Evolutionary conservation across 2,888 invertebrate genomes (phyloP).

Genomic region (Euspilapteryx auroguttella): DNA sequence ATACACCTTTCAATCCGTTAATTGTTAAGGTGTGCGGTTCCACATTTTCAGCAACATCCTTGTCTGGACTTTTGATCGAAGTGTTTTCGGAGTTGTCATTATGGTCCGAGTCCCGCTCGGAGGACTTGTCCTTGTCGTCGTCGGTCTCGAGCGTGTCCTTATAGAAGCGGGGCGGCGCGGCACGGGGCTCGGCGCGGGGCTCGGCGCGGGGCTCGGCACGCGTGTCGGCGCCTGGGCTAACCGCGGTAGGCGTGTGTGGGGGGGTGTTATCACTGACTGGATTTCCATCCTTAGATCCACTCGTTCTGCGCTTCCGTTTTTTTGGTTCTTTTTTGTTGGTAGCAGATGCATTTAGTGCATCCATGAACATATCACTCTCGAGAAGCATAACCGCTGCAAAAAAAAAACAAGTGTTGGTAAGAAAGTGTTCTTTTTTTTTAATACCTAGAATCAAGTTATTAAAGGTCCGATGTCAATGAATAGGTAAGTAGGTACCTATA

Average conservation of each 20-base stretch:
- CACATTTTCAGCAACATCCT: conserved; percentile 19
- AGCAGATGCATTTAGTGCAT: conserved; percentile 79
- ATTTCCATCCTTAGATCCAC: conserved; percentile 68
- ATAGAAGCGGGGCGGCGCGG: conserved; percentile 78
- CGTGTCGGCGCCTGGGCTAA: background rate
- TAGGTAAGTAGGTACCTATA: too few relatives aligned
- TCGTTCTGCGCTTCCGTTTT: conserved; percentile 76
- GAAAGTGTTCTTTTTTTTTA: too few relatives aligned
- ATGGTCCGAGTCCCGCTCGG: conserved; percentile 21
- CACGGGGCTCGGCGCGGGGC: conserved; percentile 41
- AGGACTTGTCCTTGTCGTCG: conserved; percentile 54
- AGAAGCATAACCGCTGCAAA: conserved; percentile 72
- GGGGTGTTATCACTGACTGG: conserved; percentile 53
- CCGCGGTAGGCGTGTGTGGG: conserved; percentile 55
- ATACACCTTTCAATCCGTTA: conserved; percentile 73
- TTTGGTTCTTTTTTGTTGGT: conserved; percentile 75
- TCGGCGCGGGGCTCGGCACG: conserved; percentile 38
- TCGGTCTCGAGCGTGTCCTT: conserved; percentile 85
- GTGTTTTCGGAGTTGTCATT: conserved; percentile 17
- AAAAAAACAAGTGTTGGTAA: conserved; percentile 8
- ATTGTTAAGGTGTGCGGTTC: conserved; percentile 44
- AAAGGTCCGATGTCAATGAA: too few relatives aligned
- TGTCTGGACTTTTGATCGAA: conserved; percentile 12
- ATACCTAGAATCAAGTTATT: background rate
- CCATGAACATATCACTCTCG: conserved; percentile 94